Base-by-base conservation (phyloP, 2,888 invertebrate species). In the Dilophus febrilis region DNA sequence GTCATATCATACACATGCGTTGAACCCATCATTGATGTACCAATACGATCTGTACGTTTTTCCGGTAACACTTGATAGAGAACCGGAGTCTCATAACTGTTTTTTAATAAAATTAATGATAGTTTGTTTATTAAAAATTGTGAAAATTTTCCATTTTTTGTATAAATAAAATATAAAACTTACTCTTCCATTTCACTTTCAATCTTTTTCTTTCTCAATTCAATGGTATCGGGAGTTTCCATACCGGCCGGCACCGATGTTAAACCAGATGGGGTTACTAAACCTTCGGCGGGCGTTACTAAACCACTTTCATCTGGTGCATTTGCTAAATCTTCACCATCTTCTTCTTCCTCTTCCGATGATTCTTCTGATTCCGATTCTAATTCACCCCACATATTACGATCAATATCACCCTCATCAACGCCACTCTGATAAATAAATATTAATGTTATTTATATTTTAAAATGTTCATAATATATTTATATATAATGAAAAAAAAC, bases 201-300 rank as follows among this genome's bases (percentile, higher is more conserved):
- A 45, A 91, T 86, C 57, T 94, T 90, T 65, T 88, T 85, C 68
- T 99, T 98, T 48, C 98, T 71, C 47, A 98, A 69, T 59, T 99
- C 98, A 53, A 99, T 98, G 49, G 91, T 88, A 58, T 98, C 97
- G 0, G 98, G 98, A 0, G 98, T 98, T 66, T 98, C 97, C 66
- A 97, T 75, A 43, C 95, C 95, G 36, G 90, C 83, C 12, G 94
- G 91, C 41, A 94, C 84, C 45, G 77, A 77, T 30, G 85, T 81
- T 49, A 91, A 74, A 29, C 95, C 94, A 47, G 91, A 87, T 1
- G 94, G 94, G n/a, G 94, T 95, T 14, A 86, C 84, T 36, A 94
- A 67, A 2, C 90, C 90, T 64, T 88, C 91, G 19, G 87, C 88
- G 2, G 94, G 94, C 2, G 94, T 95, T 1, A 88, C 83, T 46